Evolutionary conservation across 2,113 vertebrate genomes (phyloP).

Genomic region (Acrocephalus arundinaceus): DNA sequence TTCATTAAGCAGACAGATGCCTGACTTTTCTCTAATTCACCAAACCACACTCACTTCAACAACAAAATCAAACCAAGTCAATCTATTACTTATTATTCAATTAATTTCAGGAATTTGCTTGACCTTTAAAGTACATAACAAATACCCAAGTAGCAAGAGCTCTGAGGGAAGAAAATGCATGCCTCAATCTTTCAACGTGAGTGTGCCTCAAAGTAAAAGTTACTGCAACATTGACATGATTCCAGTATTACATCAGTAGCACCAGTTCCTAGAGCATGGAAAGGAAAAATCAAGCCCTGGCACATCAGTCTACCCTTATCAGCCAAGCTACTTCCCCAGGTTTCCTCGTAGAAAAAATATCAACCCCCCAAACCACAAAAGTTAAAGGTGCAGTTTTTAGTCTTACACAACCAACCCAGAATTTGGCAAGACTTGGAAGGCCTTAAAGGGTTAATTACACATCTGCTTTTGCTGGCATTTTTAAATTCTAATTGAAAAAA

Average conservation of each 20-base stretch:
- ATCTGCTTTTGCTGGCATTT: not conserved
- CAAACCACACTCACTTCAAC: not conserved
- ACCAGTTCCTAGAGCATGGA: not conserved
- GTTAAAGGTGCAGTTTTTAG: not conserved
- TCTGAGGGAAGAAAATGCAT: not conserved
- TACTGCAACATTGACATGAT: not conserved
- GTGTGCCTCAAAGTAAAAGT: not conserved
- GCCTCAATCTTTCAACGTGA: not conserved
- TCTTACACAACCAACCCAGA: not conserved
- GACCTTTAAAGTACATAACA: not conserved
- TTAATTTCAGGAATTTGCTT: not conserved
- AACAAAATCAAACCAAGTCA: not conserved
- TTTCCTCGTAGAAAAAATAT: not conserved
- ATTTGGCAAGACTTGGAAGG: not conserved
- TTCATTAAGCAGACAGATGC: not conserved
- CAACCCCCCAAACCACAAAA: not conserved
- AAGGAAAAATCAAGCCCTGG: not conserved
- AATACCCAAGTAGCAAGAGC: not conserved
- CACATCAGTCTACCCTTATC: not conserved
- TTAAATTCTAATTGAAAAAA: conserved; percentile 4
- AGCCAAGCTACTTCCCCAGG: not conserved
- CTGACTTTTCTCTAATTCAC: not conserved
- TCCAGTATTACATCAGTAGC: not conserved
- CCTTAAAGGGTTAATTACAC: not conserved
- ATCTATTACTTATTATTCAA: not conserved